Percentiles rank a stretch among this genome's conserved stretches.
These are phyloP conservation scores for Ophion slaviceki DNA, from an alignment of 2,888 invertebrate genomes.

Conservation along the genomic window DNA sequence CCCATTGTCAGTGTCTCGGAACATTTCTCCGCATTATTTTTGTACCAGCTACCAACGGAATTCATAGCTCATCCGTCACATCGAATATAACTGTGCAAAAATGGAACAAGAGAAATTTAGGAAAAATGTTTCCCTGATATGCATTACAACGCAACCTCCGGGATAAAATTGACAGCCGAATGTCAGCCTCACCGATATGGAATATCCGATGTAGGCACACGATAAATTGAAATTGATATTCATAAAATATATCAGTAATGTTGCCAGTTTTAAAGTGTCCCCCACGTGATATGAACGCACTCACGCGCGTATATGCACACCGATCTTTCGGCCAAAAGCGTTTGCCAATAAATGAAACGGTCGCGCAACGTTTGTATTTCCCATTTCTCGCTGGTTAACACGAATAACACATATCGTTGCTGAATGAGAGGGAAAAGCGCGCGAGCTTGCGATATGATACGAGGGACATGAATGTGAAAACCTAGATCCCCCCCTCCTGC, in stretches of 20 bases:
- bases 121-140: background rate
- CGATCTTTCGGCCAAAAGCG: slow-evolving; percentile 54
- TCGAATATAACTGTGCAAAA: background rate
- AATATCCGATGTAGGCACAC: background rate
- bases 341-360: slow-evolving; percentile 66
- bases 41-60: background rate
- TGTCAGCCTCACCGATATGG: slow-evolving; percentile 12
- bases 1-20: background rate
- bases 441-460: slow-evolving; percentile 63
- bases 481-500: slow-evolving; percentile 32
- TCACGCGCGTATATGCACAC: slow-evolving; percentile 19
- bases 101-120: background rate
- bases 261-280: slow-evolving; percentile 24
- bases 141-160: background rate
- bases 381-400: slow-evolving; percentile 66
- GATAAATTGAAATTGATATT: slow-evolving; percentile 19
- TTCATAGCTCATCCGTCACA: background rate
- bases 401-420: slow-evolving; percentile 65
- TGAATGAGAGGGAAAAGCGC: slow-evolving; percentile 46
- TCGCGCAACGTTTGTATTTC: slow-evolving; percentile 64
- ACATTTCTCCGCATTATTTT: background rate
- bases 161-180: slow-evolving; percentile 3
- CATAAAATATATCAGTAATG: slow-evolving; percentile 25
- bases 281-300: slow-evolving; percentile 9
- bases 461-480: slow-evolving; percentile 70